Evolutionary conservation across 2,888 invertebrate species (phyloP).

Genomic region (Beris chalybata): DNA sequence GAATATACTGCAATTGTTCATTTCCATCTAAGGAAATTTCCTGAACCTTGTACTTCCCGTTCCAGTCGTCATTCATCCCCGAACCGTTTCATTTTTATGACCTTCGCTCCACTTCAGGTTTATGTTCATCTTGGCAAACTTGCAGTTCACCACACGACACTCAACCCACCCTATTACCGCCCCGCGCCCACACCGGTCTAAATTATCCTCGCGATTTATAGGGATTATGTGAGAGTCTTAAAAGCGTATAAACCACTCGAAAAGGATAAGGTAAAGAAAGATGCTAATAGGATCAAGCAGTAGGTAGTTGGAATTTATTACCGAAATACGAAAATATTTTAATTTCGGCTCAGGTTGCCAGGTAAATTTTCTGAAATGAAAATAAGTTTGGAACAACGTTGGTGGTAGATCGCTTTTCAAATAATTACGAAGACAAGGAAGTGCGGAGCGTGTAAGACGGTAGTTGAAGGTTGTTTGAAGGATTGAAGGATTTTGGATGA

Average conservation of each 20-base stretch:
- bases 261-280: slow-evolving; percentile 19
- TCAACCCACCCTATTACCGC: too few species aligned
- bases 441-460: too few species aligned
- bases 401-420: too few species aligned
- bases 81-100: slow-evolving; percentile 2
- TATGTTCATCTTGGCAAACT: too few species aligned
- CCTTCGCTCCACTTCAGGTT: not conserved
- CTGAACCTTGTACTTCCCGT: not conserved
- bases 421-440: too few species aligned
- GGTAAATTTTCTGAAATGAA: slow-evolving; percentile 6
- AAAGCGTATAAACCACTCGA: slow-evolving; percentile 29
- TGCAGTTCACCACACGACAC: too few species aligned
- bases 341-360: slow-evolving; percentile 21
- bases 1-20: slow-evolving; percentile 27
- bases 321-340: slow-evolving; percentile 26
- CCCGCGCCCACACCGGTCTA: not conserved
- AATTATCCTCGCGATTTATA: slow-evolving; percentile 26
- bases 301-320: slow-evolving; percentile 23
- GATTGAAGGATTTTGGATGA: too few species aligned
- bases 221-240: slow-evolving; percentile 30
- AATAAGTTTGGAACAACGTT: too few species aligned
- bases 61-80: not conserved
- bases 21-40: slow-evolving; percentile 22
- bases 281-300: slow-evolving; percentile 16
- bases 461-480: too few species aligned